Conservation (phyloP, 2,888 invertebrate species). For the Malacosoma neustria region DNA sequence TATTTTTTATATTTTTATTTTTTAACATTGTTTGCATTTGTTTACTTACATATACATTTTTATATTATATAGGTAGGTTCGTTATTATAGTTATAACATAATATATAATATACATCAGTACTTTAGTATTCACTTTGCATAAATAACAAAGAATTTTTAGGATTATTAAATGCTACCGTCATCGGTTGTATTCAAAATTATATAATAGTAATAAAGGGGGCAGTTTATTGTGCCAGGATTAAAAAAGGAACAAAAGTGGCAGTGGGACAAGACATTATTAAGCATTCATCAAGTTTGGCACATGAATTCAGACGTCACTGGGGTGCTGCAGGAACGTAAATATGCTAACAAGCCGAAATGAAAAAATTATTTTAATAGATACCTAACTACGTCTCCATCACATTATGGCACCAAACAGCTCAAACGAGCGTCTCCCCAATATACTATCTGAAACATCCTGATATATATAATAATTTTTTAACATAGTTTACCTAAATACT, state of each 20-base stretch:
- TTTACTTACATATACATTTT: slow-evolving; percentile 35
- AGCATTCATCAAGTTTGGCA: slow-evolving; percentile 25
- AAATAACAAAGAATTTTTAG: no score
- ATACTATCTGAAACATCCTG: slow-evolving; percentile 12
- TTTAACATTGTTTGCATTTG: slow-evolving; percentile 49
- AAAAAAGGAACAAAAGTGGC: slow-evolving; percentile 19
- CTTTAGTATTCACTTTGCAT: slow-evolving; percentile 19
- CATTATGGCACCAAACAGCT: slow-evolving; percentile 48
- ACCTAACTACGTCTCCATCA: slow-evolving; percentile 38
- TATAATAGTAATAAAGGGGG: background rate
- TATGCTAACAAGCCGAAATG: slow-evolving; percentile 17
- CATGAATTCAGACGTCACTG: slow-evolving; percentile 22
- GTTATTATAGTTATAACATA: slow-evolving; percentile 15
- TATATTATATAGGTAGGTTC: slow-evolving; percentile 18
- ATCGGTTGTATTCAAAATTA: no score
- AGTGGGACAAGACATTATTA: slow-evolving; percentile 12
- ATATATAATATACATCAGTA: slow-evolving; percentile 21
- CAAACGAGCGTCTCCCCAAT: slow-evolving; percentile 17
- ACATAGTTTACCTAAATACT: slow-evolving; percentile 23
- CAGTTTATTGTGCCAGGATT: background rate
- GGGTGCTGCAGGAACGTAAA: slow-evolving; percentile 9
- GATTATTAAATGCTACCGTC: slow-evolving; percentile 30
- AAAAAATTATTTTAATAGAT: slow-evolving; percentile 25
- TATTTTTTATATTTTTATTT: slow-evolving; percentile 7
- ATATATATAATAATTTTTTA: slow-evolving; percentile 10